Evolutionary conservation across 2,797 vertebrate genomes (phyloP).

Genomic region (Sphaeramia orbicularis): DNA sequence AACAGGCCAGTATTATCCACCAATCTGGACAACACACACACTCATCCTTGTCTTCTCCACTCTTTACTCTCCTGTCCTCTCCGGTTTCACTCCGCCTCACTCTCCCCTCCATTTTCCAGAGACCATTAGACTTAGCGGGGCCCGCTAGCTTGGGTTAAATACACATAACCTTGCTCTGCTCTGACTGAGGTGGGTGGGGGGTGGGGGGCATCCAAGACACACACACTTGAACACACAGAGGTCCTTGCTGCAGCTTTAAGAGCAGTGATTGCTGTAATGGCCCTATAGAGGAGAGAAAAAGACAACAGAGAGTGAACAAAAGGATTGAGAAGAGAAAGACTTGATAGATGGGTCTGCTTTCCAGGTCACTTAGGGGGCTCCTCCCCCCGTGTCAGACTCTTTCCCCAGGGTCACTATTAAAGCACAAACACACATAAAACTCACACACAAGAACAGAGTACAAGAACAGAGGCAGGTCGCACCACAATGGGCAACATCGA

Average conservation of each 20-base stretch:
- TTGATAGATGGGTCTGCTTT: slow-evolving; percentile 79
- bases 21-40: too few relatives aligned
- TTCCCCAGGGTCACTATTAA: slow-evolving; percentile 73
- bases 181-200: slow-evolving; percentile 2
- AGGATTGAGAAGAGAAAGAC: slow-evolving; percentile 62
- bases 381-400: slow-evolving; percentile 45
- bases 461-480: slow-evolving; percentile 50
- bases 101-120: slow-evolving; percentile 35
- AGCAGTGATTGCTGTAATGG: slow-evolving; percentile 71
- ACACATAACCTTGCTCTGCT: slow-evolving; percentile 61
- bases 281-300: slow-evolving; percentile 48
- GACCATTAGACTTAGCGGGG: slow-evolving; percentile 53
- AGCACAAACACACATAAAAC: slow-evolving; percentile 26
- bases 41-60: slow-evolving; percentile 6
- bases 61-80: slow-evolving; percentile 34
- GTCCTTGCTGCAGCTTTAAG: slow-evolving; percentile 58
- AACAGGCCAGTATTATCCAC: too few relatives aligned
- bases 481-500: slow-evolving; percentile 79
- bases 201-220: slow-evolving; percentile 20
- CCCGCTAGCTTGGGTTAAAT: slow-evolving; percentile 62
- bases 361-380: slow-evolving; percentile 72
- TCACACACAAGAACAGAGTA: slow-evolving; percentile 16
- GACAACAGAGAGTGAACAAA: slow-evolving; percentile 46
- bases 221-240: slow-evolving; percentile 26
- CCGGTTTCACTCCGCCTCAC: slow-evolving; percentile 31